Evolutionary conservation across 2,888 invertebrate genomes (phyloP), one percentile per base, ranked within the genome.

Genomic region (Hydropsyche betteni): DNA sequence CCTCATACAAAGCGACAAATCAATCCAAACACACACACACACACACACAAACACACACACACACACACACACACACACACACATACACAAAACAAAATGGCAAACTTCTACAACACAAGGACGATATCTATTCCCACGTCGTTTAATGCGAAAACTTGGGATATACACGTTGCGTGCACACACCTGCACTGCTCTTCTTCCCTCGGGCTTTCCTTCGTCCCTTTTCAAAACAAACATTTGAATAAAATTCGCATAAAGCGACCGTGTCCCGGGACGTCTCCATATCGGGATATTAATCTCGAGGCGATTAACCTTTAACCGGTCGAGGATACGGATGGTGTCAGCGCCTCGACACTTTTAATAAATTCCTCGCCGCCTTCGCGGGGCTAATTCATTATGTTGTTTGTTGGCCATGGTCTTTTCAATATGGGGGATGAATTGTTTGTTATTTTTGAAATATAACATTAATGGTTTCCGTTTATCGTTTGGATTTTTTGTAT

Each of bases 131-230:
- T 69, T 69, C 44, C 38, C 69, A 69, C 50, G 50, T 69, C 69
- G 69, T 50, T 69, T 69, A 69, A 69, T 69, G 69, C 24, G 69
- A 69, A 69, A 69, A 69, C 69, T 69, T 69, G 51, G 50, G 33
- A 14, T 34, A 10, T 69, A 69, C 69, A 12, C 38, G 69, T 24
- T 68, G n/a, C 50, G 69, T 12, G 44, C 50, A 69, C 14, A 50
- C 51, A 44, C 69, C 69, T 50, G 69, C 69, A 69, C 12, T 24
- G 24, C 36, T 36, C 14, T 55, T n/a, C n/a, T 55, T 55, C n/a
- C 55, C 16, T 8, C 8, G 10, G 55, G 55, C 16, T 55, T 55
- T 55, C 55, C 55, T n/a, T 12, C 34, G 44, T 44, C 44, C 44
- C 44, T 44, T 44, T 44, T 44, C 44, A 44, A 64, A 36, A 36